Base-by-base conservation (phyloP, 2,113 vertebrate species). In the Sapajus apella region DNA sequence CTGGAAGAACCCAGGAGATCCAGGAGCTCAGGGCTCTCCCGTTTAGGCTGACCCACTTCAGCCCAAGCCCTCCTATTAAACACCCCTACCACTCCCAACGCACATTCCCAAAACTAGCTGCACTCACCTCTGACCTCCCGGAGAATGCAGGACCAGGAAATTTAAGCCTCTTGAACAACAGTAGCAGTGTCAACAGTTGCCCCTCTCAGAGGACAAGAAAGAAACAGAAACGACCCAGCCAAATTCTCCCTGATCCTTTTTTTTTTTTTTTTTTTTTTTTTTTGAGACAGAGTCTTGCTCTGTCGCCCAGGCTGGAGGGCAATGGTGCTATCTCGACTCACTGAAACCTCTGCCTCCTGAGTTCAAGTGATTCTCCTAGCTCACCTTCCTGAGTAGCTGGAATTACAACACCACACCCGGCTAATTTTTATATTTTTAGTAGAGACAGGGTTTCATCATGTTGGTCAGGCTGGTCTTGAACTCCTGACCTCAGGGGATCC, bases 101-200 rank as follows among this genome's bases (percentile, higher is more conserved):
- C 8, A 35, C 37, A 35, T 6, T 9, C 40, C 18, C 9, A 70
- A 82, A 47, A 92, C 75, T 32, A 97, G 64, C 10, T n/a, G 35
- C 17, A 12, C 32, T 95, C 72, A 77, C 43, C 37, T 81, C 58
- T 87, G 66, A 61, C 61, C 52, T 52, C 58, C 90, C 56, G 79
- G 61, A 96, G 45, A 81, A 16, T 85, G 64, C 76, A 91, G 25
- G 90, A 88, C 64, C 68, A 89, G 90, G 52, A 91, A 32, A 76
- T 87, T 14, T 52, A 89, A 94, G 81, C 8, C 50, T 45, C 68
- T 43, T 83, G 23, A 83, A 87, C 80, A 64, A 87, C 91, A 30
- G 18, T 8, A 82, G 68, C 91, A 25, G 23, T 16, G 79, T 61
- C 80, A 64, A 87, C 90, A 30, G 23, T 16, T 79, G 68, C 4